These are phyloP conservation scores for Watsonalla binaria DNA, from an alignment of 2,888 invertebrate species.

Conservation along the genomic window DNA sequence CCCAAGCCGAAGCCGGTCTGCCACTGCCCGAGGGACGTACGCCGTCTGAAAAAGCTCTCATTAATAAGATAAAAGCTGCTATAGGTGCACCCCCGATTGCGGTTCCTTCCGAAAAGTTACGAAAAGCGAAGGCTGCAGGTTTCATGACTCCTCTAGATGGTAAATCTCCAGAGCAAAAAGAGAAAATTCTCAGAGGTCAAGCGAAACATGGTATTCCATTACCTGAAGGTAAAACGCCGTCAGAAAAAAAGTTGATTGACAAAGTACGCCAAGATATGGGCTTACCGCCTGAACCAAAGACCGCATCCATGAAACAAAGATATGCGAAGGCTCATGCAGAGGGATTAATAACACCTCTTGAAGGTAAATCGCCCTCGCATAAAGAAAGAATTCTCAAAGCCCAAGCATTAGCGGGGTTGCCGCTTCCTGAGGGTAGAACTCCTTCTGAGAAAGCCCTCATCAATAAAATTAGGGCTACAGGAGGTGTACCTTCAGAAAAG, in stretches of 20 bases:
- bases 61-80: constrained; percentile 1
- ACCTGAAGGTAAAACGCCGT: constrained; percentile 32
- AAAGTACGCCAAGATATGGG: constrained; percentile 32
- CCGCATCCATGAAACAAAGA: constrained; percentile 14
- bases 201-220: constrained; percentile 27
- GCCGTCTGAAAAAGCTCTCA: constrained; percentile 13
- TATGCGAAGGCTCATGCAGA: constrained; percentile 13
- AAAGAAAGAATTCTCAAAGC: constrained; percentile 21
- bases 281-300: constrained; percentile 26
- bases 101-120: constrained; percentile 18
- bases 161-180: constrained; percentile 24
- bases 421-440: constrained; percentile 21
- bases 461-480: constrained; percentile 11
- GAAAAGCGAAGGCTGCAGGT: constrained; percentile 27
- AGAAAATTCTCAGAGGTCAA: constrained; percentile 26
- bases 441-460: constrained; percentile 23
- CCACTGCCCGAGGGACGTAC: constrained; percentile 13
- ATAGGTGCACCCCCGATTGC: neutral
- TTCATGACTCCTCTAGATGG: constrained; percentile 27
- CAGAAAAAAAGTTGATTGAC: constrained; percentile 30
- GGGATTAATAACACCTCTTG: constrained; percentile 18
- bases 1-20: constrained; percentile 10
- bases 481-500: constrained; percentile 6
- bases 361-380: constrained; percentile 19
- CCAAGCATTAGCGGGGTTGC: constrained; percentile 14